A percentile compares a stretch with the other conserved stretches of the same genome.
These are phyloP conservation scores for Sphaerophoria rueppellii DNA, from an alignment of 2,888 invertebrate species.

Conservation along the genomic window DNA sequence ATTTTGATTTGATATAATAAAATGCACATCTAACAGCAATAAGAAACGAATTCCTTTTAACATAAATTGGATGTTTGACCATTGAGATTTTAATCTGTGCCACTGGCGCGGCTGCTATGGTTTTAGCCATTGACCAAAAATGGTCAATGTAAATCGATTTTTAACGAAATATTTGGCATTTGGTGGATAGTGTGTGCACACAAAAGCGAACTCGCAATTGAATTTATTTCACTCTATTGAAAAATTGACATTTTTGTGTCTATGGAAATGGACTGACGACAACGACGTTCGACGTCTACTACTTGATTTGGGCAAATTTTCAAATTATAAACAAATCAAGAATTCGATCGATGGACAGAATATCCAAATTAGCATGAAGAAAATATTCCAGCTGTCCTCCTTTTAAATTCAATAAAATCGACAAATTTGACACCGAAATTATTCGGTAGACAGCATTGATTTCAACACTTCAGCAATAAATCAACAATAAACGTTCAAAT, in stretches of 20 bases:
- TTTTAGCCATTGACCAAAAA: constrained; percentile 26
- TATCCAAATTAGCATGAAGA: constrained; percentile 55
- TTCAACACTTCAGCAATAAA: not conserved
- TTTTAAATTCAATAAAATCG: not conserved
- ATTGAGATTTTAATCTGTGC: not conserved
- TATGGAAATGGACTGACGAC: not conserved
- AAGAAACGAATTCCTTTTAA: constrained; percentile 37
- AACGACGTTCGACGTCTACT: not conserved
- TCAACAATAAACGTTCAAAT: not conserved
- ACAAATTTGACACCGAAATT: constrained; percentile 6
- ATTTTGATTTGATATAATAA: not conserved
- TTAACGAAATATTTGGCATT: constrained; percentile 69
- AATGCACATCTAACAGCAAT: constrained; percentile 26
- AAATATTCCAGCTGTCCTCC: constrained; percentile 24
- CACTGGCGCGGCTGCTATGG: not conserved
- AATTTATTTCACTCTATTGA: constrained; percentile 35
- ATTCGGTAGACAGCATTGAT: not conserved
- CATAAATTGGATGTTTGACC: constrained; percentile 29
- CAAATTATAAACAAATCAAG: constrained; percentile 57
- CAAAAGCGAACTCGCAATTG: constrained; percentile 10
- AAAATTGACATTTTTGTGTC: constrained; percentile 31
- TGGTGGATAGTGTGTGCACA: constrained; percentile 60
- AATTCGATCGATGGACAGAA: constrained; percentile 10
- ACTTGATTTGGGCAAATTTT: constrained; percentile 61
- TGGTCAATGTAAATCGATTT: constrained; percentile 68